Evolutionary conservation across 2,888 invertebrate genomes (phyloP).

Genomic region (Kryphioiulus occultus): DNA sequence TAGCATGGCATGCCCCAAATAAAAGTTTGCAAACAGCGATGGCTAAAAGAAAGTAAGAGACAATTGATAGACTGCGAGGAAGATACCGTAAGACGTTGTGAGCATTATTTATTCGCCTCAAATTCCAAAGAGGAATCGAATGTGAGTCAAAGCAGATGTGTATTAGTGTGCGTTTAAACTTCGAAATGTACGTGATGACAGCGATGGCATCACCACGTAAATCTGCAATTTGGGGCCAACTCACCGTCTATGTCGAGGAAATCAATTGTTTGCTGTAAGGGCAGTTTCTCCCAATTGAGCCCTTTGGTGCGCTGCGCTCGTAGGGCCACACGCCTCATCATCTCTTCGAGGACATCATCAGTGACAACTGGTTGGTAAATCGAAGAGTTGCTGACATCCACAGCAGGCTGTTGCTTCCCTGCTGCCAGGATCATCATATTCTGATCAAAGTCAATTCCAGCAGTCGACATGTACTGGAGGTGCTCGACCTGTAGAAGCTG

Average conservation of each 20-base stretch:
- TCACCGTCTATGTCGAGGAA: conserved; percentile 26
- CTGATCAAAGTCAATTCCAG: neutral
- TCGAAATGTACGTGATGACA: neutral
- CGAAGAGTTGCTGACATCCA: conserved; percentile 41
- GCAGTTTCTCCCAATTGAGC: conserved; percentile 43
- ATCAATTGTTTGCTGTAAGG: conserved; percentile 18
- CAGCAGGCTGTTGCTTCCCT: neutral
- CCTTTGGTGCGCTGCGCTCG: conserved; percentile 31
- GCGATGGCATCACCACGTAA: neutral
- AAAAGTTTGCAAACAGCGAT: neutral
- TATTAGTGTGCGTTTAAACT: neutral
- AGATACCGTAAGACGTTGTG: neutral
- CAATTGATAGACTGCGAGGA: neutral
- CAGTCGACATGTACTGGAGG: neutral
- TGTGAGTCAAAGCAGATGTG: neutral
- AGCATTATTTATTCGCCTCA: neutral
- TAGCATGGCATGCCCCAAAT: neutral
- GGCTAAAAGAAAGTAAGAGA: neutral
- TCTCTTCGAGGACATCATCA: conserved; percentile 42
- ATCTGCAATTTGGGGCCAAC: neutral
- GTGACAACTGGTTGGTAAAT: conserved; percentile 45
- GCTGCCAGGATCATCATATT: neutral
- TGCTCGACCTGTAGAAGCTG: neutral
- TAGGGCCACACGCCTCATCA: conserved; percentile 45
- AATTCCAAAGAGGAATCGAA: neutral